Evolutionary conservation across 2,888 invertebrate genomes (phyloP).

Genomic region (Epistrophella euchroma): DNA sequence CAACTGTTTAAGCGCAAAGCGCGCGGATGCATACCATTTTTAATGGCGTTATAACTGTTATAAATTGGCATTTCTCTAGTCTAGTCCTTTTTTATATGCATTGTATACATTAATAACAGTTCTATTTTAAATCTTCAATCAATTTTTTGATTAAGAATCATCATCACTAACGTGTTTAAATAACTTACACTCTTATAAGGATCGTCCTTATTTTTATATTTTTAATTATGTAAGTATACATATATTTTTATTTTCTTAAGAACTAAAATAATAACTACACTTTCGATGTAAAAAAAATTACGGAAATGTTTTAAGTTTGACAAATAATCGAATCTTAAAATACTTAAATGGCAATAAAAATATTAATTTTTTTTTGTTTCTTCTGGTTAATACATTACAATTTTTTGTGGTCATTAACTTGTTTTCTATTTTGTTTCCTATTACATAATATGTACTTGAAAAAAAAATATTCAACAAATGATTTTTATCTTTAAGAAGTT

Average conservation of each 20-base stretch:
- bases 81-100: constrained; percentile 40
- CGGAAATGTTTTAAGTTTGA: constrained; percentile 38
- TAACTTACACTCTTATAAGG: not conserved
- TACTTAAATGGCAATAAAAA: constrained; percentile 51
- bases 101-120: constrained; percentile 43
- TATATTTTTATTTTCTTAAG: constrained; percentile 16
- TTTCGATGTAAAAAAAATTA: constrained; percentile 64
- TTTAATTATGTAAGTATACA: not conserved
- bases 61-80: no score
- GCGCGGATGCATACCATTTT: no score
- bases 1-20: no score
- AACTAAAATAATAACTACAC: constrained; percentile 23
- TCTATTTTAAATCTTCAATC: constrained; percentile 22
- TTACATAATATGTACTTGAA: no score
- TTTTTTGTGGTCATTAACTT: constrained; percentile 4
- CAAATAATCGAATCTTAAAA: constrained; percentile 34
- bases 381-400: constrained; percentile 13
- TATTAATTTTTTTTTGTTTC: not conserved
- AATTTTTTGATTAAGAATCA: constrained; percentile 4
- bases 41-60: no score
- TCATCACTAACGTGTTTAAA: constrained; percentile 23
- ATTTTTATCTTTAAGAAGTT: not conserved
- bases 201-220: constrained; percentile 22
- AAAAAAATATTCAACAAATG: not conserved
- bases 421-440: not conserved